Evolutionary conservation across 2,797 vertebrate genomes (phyloP).

Genomic region (Hydrocynus forskahlii): DNA sequence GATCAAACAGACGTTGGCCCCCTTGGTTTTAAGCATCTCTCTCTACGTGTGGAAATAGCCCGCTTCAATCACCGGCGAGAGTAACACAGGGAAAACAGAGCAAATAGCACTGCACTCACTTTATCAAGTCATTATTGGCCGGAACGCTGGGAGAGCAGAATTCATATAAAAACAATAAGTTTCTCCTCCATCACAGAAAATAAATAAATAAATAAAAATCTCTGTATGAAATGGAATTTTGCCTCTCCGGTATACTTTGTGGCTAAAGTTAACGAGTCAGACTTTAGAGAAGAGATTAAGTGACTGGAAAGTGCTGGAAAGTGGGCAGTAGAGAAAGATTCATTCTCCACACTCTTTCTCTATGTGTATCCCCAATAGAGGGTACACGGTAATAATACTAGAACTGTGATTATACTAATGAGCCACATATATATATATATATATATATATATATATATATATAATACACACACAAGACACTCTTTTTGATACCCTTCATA

Average conservation of each 20-base stretch:
- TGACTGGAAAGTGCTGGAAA: constrained; percentile 74
- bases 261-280: constrained; percentile 90
- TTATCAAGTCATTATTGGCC: constrained; percentile 86
- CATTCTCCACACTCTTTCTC: background rate
- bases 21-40: constrained; percentile 75
- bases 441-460: too few species aligned
- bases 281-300: constrained; percentile 74
- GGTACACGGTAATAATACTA: too few species aligned
- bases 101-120: constrained; percentile 82
- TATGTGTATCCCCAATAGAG: background rate
- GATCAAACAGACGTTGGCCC: constrained; percentile 92
- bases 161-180: constrained; percentile 87
- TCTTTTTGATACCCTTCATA: too few species aligned
- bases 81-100: constrained; percentile 82
- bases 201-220: constrained; percentile 29
- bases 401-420: too few species aligned
- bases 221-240: constrained; percentile 49
- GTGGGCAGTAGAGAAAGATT: constrained; percentile 38
- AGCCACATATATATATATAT: too few species aligned
- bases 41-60: constrained; percentile 78
- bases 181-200: constrained; percentile 68
- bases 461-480: too few species aligned
- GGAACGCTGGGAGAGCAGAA: constrained; percentile 79
- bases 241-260: constrained; percentile 81
- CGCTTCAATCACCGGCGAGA: constrained; percentile 80